These are phyloP conservation scores for Lagenorhynchus albirostris DNA, from an alignment of 2,113 vertebrate species.

Conservation along the genomic window DNA sequence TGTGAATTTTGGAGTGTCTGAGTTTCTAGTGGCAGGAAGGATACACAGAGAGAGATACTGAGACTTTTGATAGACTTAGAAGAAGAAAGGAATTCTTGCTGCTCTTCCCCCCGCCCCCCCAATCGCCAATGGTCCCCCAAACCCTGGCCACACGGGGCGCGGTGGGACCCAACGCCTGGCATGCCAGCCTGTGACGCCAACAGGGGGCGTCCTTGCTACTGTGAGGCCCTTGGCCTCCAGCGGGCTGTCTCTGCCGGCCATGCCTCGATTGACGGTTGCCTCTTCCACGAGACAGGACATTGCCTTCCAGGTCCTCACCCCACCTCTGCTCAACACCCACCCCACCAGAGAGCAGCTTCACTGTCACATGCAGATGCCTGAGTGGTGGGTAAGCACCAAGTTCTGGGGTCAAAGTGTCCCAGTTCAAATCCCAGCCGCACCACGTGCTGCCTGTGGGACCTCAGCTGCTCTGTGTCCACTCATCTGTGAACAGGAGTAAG, in stretches of 20 bases:
- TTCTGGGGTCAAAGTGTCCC: neutral
- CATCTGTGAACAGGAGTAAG: neutral
- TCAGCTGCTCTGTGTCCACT: neutral
- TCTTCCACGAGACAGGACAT: neutral
- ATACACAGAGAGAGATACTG: neutral
- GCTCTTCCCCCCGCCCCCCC: neutral
- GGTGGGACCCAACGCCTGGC: too few relatives aligned
- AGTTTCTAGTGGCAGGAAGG: neutral
- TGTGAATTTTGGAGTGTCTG: neutral
- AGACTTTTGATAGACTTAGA: neutral
- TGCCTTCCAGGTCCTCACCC: neutral
- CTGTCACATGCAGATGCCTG: neutral
- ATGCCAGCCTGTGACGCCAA: neutral
- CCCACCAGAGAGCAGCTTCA: neutral
- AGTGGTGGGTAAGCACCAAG: neutral
- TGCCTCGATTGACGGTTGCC: neutral
- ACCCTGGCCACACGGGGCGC: neutral
- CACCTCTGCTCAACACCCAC: neutral
- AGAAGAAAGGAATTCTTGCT: neutral
- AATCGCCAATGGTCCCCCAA: neutral
- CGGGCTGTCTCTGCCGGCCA: accelerated
- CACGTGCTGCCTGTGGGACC: neutral
- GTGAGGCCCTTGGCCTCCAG: neutral
- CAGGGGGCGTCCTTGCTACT: neutral
- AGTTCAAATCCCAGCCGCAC: neutral